Evolutionary conservation across 2,113 vertebrate genomes (phyloP).

Genomic region (Carollia perspicillata): DNA sequence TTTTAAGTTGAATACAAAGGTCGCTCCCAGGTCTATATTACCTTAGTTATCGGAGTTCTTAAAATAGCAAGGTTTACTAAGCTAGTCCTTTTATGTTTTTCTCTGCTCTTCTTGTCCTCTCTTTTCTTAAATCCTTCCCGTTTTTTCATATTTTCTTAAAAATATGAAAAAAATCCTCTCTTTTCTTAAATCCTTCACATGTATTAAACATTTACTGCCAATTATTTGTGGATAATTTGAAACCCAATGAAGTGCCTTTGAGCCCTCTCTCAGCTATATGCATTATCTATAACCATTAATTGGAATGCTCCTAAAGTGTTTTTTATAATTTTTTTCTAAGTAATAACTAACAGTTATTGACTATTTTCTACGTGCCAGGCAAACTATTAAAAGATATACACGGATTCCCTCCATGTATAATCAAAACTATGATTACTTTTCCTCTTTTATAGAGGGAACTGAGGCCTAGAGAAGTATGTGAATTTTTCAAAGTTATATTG

Average conservation of each 20-base stretch:
- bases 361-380: background rate
- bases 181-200: background rate
- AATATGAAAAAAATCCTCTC: too few relatives aligned
- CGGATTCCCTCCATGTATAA: background rate
- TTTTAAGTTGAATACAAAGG: background rate
- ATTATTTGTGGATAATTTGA: background rate
- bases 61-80: slow-evolving; percentile 13
- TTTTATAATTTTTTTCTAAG: slow-evolving; percentile 18
- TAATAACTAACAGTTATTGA: slow-evolving; percentile 13
- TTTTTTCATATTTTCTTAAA: slow-evolving; percentile 11
- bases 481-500: background rate
- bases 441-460: background rate
- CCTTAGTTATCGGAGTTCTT: background rate
- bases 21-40: background rate
- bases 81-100: background rate
- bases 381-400: background rate
- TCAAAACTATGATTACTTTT: background rate
- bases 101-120: background rate
- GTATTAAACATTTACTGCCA: slow-evolving; percentile 18
- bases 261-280: background rate
- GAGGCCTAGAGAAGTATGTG: background rate
- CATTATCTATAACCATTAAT: background rate
- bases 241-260: background rate
- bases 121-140: background rate
- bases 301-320: background rate